These are phyloP conservation scores for Aix galericulata DNA, from an alignment of 2,113 vertebrate species.

Conservation along the genomic window DNA sequence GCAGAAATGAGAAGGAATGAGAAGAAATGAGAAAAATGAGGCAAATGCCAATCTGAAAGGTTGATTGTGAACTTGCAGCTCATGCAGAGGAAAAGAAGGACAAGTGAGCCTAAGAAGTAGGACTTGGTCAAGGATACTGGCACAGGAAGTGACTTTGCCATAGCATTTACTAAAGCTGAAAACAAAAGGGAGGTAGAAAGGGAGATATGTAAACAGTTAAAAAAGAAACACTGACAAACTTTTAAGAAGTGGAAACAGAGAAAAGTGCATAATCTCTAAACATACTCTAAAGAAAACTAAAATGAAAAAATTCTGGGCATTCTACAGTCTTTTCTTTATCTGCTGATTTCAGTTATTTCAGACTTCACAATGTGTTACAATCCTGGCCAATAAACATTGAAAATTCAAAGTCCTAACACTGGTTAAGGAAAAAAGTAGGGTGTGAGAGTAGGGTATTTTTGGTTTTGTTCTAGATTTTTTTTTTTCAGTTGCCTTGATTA, in stretches of 20 bases:
- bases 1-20: neutral
- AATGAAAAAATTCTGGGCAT: neutral
- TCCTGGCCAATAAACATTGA: neutral
- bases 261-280: neutral
- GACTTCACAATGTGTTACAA: fast-evolving
- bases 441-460: too few species aligned
- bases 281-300: neutral
- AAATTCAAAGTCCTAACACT: neutral
- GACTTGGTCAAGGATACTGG: neutral
- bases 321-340: neutral
- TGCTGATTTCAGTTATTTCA: neutral
- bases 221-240: neutral
- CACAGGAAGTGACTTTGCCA: neutral
- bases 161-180: neutral
- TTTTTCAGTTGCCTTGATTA: neutral
- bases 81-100: neutral
- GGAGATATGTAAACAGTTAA: neutral
- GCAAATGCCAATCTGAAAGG: neutral
- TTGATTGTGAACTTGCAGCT: neutral
- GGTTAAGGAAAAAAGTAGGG: neutral
- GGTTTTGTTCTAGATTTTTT: neutral
- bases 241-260: neutral
- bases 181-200: neutral
- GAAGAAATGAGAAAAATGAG: neutral
- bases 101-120: neutral